Conservation (phyloP, 2,888 invertebrate species). For the Pharmacophagus antenor region DNA sequence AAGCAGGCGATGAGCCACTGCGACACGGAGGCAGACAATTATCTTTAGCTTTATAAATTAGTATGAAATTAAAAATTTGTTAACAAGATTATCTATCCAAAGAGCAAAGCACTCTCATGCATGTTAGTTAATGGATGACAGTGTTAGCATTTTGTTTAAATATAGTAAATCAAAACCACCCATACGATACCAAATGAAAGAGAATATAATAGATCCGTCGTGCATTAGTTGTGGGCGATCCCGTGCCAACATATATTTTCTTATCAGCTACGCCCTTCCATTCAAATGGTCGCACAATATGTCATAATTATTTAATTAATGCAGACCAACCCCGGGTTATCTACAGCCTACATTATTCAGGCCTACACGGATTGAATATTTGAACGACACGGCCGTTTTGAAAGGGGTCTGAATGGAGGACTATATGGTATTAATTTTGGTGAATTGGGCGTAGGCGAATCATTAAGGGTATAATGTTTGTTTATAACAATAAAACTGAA, state of each 20-base stretch:
- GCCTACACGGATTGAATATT: constrained; percentile 50
- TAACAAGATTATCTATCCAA: too few relatives aligned
- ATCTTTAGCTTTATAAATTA: too few relatives aligned
- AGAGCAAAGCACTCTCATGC: too few relatives aligned
- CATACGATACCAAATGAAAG: not conserved
- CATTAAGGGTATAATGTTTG: constrained; percentile 7
- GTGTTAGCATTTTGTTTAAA: not conserved
- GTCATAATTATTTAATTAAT: constrained; percentile 80
- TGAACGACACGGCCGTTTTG: constrained; percentile 32
- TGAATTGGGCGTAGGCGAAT: constrained; percentile 21
- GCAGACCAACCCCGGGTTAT: constrained; percentile 67
- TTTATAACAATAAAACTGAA: constrained; percentile 1
- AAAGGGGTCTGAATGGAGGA: constrained; percentile 25
- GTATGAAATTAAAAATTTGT: too few relatives aligned
- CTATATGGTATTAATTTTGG: constrained; percentile 28
- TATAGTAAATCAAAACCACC: not conserved
- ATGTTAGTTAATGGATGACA: too few relatives aligned
- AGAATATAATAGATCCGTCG: constrained; percentile 17
- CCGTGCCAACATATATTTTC: constrained; percentile 43
- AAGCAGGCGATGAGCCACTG: too few relatives aligned
- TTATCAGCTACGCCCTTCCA: constrained; percentile 70
- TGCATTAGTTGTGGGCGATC: constrained; percentile 30
- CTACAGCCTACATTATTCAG: constrained; percentile 61
- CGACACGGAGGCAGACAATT: too few relatives aligned
- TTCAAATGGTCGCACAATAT: constrained; percentile 74